Base-by-base conservation (phyloP, 2,888 invertebrate species). In the Xestia rhomboidea region DNA sequence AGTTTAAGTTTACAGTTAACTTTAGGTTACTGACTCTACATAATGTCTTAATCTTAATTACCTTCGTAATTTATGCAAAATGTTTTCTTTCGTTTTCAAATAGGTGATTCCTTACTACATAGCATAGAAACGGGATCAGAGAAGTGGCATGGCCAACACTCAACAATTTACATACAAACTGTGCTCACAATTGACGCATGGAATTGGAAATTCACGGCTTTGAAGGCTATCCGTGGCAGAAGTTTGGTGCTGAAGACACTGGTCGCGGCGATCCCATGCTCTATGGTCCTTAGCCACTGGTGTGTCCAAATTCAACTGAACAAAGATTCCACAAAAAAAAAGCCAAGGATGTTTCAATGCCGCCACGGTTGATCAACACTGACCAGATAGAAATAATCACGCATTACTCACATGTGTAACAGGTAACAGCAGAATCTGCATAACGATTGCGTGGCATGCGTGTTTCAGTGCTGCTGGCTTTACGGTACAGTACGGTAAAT, bases 401-500 rank as follows among this genome's bases (percentile, higher is more conserved):
- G 68, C 73, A 80, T 83, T 83, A 82, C 81, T 78, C 69, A 82
- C 70, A 83, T 84, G 84, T 86, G 84, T 84, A 88, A 87, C 86
- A 87, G 68, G 83, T 85, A 88, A 87, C 86, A 87, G 67, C 68
- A 81, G 82, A 64, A 90, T 90, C 79, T 90, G 89, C 90, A 89
- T 91, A 89, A 89, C 87, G 86, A 89, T 91, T 90, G 90, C 91
- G 84, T 87, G 86, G 82, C 77, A 86, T 82, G 88, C 89, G 88
- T 89, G 89, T 82, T 90, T 85, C 86, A 91, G 92, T 90, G 85
- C 84, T 86, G 89, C 91, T 90, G 84, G 88, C 88, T 91, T 92
- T 94, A 93, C 93, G 91, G 92, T 91, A 91, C 88, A 92, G 89
- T 94, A 94, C 95, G 92, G 95, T 95, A 94, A 93, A 94, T 91